Evolutionary conservation across 2,113 vertebrate genomes (phyloP).

Genomic region (Helogale parvula): DNA sequence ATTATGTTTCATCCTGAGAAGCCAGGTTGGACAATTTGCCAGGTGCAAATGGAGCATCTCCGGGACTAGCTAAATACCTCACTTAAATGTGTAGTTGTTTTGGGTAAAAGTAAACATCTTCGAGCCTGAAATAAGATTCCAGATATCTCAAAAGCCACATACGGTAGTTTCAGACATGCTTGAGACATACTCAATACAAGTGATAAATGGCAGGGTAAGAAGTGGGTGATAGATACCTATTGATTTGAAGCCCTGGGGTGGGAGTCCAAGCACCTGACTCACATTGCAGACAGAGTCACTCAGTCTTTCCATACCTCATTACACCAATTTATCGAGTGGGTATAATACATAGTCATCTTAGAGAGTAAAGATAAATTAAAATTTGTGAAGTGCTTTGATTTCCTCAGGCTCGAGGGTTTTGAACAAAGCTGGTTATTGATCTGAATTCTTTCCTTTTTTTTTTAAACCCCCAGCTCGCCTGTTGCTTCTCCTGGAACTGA

Average conservation of each 20-base stretch:
- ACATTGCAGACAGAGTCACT: neutral
- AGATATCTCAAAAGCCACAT: constrained; percentile 32
- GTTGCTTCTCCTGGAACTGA: constrained; percentile 59
- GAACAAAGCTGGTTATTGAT: neutral
- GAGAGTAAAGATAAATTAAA: neutral
- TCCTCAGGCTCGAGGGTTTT: neutral
- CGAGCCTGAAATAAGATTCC: neutral
- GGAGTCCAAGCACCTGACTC: neutral
- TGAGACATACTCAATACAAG: neutral
- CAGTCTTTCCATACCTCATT: neutral
- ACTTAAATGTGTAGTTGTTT: neutral
- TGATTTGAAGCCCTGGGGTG: neutral
- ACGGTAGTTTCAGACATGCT: neutral
- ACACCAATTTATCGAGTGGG: neutral
- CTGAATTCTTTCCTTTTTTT: constrained; percentile 52
- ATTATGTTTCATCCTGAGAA: constrained; percentile 8
- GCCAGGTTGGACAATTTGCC: neutral
- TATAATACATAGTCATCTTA: neutral
- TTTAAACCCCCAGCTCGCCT: constrained; percentile 48
- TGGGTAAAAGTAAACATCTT: neutral
- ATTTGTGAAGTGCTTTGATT: neutral
- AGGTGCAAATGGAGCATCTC: neutral
- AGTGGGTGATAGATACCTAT: neutral
- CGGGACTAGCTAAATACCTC: neutral
- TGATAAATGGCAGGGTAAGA: neutral